Base-by-base conservation (phyloP, 2,888 invertebrate genomes). In the Melolontha melolontha region DNA sequence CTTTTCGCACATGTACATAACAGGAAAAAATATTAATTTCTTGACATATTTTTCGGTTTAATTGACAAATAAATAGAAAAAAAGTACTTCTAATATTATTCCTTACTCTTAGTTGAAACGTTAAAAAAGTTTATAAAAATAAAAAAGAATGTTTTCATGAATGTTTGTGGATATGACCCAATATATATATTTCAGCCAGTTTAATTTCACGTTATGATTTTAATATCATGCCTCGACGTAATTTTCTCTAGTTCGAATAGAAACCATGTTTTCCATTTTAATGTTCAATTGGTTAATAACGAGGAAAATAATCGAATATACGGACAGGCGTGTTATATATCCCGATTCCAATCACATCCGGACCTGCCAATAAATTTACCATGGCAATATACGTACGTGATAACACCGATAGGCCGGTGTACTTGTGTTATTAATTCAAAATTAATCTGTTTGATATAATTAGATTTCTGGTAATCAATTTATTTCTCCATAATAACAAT, bases 241-340 rank as follows among this genome's bases (percentile, higher is more conserved):
- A 49, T 62, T 29, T 62, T 62, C 59, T 62, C 59, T 34, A 14
- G 47, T 39, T 14, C 11, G 14, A 34, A 10, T 62, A 14, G 39
- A 62, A 62, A 62, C 44, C 34, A 39, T 34, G 34, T 29, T 14
- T 44, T 34, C 47, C 34, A 62, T 62, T 62, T 62, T 62, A 62
- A 62, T 62, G 47, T 62, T 47, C 59, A 62, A 62, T 62, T 47
- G 59, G 47, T 17, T 62, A 62, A 62, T 62, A 62, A 62, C 47
- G 47, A 62, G 59, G 34, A 29, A 62, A 62, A 47, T 47, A 62
- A 62, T 47, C 59, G 47, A 62, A 62, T 62, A 44, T 62, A 14
- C 29, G 59, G 59, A 47, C 44, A 52, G 16, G 52, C 27, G 22
- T n/a, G 27, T n/a, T 42, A 44, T 44, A 62, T 16, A 62, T 62